Evolutionary conservation across 2,113 vertebrate genomes (phyloP), one percentile per base, ranked within the genome.

Genomic region (mouse (Mus musculus)): DNA sequence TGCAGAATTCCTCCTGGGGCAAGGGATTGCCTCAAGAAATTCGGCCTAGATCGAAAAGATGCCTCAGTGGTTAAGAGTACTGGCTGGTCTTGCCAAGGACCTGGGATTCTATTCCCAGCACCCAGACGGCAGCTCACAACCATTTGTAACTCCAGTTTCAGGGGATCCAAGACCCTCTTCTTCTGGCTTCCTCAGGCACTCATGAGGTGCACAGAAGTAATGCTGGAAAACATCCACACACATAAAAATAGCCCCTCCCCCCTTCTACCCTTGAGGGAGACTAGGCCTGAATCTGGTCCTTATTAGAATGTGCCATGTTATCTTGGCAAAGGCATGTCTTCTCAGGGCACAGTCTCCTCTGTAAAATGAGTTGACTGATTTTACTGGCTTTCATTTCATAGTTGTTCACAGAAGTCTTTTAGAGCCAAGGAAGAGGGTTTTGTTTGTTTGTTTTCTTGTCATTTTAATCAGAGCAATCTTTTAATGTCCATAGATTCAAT

Each of bases 281-380:
- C 72, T 16, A 1, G 24, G 36, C 59, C 77, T 56, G 36, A 91
- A 30, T 28, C 26, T 84, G 76, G 16, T 39, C 73, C 42, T 88
- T 17, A 10, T 42, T 71, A 49, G 36, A 59, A 61, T 13, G 78
- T 93, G 26, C 52, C 39, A 1, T 82, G 30, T 95, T 69, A 49
- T 24, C 65, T 82, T 30, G 28, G 88, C 33, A 10, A 88, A 30
- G 72, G 75, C 75, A 20, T 46, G 91, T 91, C 20, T 77, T 85
- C 39, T 86, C 73, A 84, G 56, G 54, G 39, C 78, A 92, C 61
- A 80, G 75, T 92, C 93, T 95, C 19, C 85, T 80, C 93, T 91
- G 49, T 94, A 65, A 88, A n/a, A 67, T 20, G 1, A 10, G 56
- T 90, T 92, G 89, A 52, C 30, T 75, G n/a, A 0, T 19, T 54